phyloP scores from a whole-genome alignment of 2,888 invertebrate species.

The Crepidodera aurea region DNA sequence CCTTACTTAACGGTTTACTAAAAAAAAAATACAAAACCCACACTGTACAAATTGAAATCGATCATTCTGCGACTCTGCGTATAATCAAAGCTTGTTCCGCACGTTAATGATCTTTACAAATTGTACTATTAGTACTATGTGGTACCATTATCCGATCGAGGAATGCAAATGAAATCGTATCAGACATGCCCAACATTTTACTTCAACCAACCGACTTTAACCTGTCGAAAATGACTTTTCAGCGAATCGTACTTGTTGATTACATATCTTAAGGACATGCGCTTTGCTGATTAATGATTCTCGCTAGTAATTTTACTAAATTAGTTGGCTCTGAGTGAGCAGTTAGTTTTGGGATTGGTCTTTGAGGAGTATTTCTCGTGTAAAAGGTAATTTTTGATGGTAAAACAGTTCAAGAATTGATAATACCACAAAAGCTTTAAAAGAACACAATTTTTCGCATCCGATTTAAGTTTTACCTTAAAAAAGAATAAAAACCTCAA shows the following conservation, averaged over 20 bases:
- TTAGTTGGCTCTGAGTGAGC: background rate
- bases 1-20: no score
- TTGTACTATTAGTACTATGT: conserved; percentile 12
- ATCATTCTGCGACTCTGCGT: background rate
- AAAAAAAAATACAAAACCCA: no score
- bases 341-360: background rate
- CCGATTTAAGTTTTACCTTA: no score
- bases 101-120: conserved; percentile 8
- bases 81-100: background rate
- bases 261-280: conserved; percentile 7
- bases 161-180: conserved; percentile 10
- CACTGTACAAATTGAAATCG: background rate
- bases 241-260: background rate
- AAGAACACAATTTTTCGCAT: no score
- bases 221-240: conserved; percentile 10
- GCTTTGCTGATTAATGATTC: conserved; percentile 3
- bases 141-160: conserved; percentile 12
- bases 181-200: background rate
- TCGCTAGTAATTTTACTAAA: conserved; percentile 5
- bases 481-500: no score
- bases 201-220: background rate
- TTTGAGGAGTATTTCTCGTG: no score
- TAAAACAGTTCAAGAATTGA: no score
- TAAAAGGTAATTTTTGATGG: no score
- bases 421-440: no score